Base-by-base conservation (phyloP, 2,797 vertebrate species). In the Fringilla coelebs region DNA sequence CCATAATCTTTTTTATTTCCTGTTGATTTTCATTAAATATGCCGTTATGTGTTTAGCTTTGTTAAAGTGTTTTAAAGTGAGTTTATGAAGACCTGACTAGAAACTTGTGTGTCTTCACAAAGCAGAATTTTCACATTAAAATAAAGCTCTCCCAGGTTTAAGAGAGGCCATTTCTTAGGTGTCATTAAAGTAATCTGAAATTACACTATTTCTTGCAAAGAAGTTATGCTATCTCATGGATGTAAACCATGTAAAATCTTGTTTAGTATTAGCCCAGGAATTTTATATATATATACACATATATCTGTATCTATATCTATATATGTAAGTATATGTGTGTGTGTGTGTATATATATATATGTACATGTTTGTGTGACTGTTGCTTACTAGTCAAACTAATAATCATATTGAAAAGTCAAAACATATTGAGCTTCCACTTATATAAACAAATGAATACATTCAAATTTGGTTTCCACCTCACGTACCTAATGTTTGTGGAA, bases 1-100 rank as follows among this genome's bases (percentile, higher is more conserved):
- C 88, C 68, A 92, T 68, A 91, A 93, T 34, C 32, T 87, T 40
- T 81, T 89, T 71, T 18, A 78, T 93, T 92, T 95, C 49, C n/a
- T 65, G 24, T 43, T 85, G 38, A 63, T 91, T 94, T 89, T 91
- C 18, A 74, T 91, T 48, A 49, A 73, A 38, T 90, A 83, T 63
- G 38, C 5, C 16, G 34, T 86, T 81, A 57, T 54, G 19, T 81
- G 20, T 70, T 79, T 29, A 60, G 41, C 67, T 89, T 67, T 83
- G 31, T 77, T 67, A 46, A 65, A 74, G 21, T 67, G 6, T 14
- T 36, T 88, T 65, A 43, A 85, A 51, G 32, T 29, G 28, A 67
- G 7, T 4, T 54, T 77, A 67, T 46, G 45, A 84, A 80, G 17
- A 86, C 45, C 9, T 45, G 38, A 65, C 52, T 63, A 75, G 17